These are phyloP conservation scores for Ptilonorhynchus violaceus DNA, from an alignment of 2,113 vertebrate species.

Conservation along the genomic window DNA sequence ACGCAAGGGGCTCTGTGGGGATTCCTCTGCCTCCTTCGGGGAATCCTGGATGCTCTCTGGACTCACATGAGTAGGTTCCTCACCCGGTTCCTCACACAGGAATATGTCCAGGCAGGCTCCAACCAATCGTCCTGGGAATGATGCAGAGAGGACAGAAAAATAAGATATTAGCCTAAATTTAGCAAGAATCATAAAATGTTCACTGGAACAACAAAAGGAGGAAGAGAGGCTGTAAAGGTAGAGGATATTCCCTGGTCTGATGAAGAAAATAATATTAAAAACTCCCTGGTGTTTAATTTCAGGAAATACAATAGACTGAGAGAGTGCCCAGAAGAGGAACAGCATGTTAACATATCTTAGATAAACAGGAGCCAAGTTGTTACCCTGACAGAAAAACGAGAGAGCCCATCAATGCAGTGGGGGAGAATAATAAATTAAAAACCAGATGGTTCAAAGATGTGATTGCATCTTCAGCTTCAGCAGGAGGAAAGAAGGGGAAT, in stretches of 20 bases:
- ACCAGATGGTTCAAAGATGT: slow-evolving; percentile 34
- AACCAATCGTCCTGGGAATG: not conserved
- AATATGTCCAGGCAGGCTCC: not conserved
- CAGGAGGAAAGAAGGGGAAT: slow-evolving; percentile 28
- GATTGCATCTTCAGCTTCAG: slow-evolving; percentile 46
- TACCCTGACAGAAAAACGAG: slow-evolving; percentile 1
- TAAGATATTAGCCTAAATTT: slow-evolving; percentile 6
- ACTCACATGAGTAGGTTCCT: not conserved
- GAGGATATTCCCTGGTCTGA: slow-evolving; percentile 40
- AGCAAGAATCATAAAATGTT: not conserved
- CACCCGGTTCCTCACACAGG: not conserved
- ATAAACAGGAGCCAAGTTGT: slow-evolving; percentile 56
- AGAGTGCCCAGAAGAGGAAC: slow-evolving; percentile 43
- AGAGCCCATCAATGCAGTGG: not conserved
- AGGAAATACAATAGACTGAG: slow-evolving; percentile 3
- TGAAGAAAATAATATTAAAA: slow-evolving; percentile 49
- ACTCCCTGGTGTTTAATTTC: slow-evolving; percentile 57
- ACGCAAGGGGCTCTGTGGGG: not conserved
- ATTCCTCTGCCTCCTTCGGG: not conserved
- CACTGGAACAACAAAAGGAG: slow-evolving; percentile 38
- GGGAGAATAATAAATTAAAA: slow-evolving; percentile 53
- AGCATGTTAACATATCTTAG: slow-evolving; percentile 47
- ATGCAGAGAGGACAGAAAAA: not conserved
- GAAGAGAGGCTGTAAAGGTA: slow-evolving; percentile 28
- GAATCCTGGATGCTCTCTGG: not conserved